Evolutionary conservation across 2,888 invertebrate species (phyloP), one percentile per base, ranked within the genome.

Genomic region (Pocota personata): DNA sequence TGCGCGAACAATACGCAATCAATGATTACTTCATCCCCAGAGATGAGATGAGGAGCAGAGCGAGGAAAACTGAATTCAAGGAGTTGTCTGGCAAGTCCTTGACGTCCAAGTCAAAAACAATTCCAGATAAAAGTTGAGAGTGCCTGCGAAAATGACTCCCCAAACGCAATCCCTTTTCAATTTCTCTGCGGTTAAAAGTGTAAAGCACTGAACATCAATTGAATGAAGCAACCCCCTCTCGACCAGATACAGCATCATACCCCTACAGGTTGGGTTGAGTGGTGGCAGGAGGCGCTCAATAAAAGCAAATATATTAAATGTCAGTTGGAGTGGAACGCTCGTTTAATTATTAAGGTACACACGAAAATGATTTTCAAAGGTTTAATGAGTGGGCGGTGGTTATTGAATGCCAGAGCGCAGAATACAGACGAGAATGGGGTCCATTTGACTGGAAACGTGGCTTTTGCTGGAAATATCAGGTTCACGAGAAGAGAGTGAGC

Each of bases 271-370:
- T 8, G 21, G 7, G 14, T 19, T 10, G 14, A 27, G 35, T 1
- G 58, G 19, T 14, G 48, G 40, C 14, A 40, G 19, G 14, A 46
- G 46, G 8, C 50, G n/a, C 60, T 73, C 58, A 52, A 64, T 80
- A 73, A 67, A 60, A 73, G 58, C 73, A 73, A 67, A 73, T 73
- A 67, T 80, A 67, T 80, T 60, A 24, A 19, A 52, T 80, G 66
- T 66, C 73, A 73, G 73, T 50, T 73, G 80, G 52, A 67, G 66
- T 66, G 73, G 66, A 73, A 80, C 57, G 66, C 50, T 73, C 67
- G 72, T 43, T 80, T 80, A 73, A 73, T 73, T 80, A 73, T 67
- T 60, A 67, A 67, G 64, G 80, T 60, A 67, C 73, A 73, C 58
- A 79, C 64, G 60, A 60, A 71, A 64, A 16, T 71, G 71, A 71